These are phyloP conservation scores for Henicopernis longicauda DNA, from an alignment of 2,113 vertebrate genomes.

Conservation along the genomic window DNA sequence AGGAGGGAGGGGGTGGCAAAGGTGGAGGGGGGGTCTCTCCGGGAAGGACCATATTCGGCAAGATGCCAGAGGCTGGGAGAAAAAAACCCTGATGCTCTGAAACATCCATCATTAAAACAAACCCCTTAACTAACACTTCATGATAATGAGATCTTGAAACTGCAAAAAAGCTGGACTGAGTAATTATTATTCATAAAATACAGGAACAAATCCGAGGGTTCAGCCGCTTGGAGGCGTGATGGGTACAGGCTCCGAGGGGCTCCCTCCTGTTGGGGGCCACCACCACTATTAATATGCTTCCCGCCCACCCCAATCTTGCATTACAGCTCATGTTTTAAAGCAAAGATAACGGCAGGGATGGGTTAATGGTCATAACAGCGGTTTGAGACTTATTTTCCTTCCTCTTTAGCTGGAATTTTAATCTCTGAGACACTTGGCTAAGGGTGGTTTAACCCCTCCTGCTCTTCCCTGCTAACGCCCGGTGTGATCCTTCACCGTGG, in stretches of 20 bases:
- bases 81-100: background rate
- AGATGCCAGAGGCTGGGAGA: too few species aligned
- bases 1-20: background rate
- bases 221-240: background rate
- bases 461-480: background rate
- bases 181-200: conserved; percentile 11
- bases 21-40: too few species aligned
- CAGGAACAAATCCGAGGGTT: conserved; percentile 33
- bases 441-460: background rate
- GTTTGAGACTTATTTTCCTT: background rate
- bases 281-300: background rate
- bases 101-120: conserved; percentile 56
- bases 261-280: background rate
- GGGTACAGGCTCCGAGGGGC: background rate
- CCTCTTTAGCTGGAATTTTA: background rate
- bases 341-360: background rate
- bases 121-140: conserved; percentile 60
- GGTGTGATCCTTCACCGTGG: rapidly evolving
- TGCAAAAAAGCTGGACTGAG: background rate
- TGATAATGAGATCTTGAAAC: conserved; percentile 60
- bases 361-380: background rate
- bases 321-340: conserved; percentile 4
- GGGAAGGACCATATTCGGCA: too few species aligned
- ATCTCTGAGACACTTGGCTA: background rate
- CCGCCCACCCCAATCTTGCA: rapidly evolving